Conservation (phyloP, 2,797 vertebrate genomes). For the Xyrichtys novacula region DNA sequence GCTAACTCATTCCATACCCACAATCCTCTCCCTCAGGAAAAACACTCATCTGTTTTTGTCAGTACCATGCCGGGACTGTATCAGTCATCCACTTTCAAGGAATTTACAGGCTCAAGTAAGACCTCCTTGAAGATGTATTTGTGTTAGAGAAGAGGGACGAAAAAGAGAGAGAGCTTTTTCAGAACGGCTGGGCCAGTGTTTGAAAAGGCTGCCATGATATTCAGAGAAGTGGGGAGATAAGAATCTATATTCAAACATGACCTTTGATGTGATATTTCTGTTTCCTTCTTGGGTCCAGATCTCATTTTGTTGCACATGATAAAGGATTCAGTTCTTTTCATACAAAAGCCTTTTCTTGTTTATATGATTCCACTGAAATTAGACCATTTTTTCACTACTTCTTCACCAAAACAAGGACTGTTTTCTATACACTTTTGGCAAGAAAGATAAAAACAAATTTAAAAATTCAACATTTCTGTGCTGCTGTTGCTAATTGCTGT, state of each 20-base stretch:
- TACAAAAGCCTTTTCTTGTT: slow-evolving; percentile 12
- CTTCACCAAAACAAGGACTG: slow-evolving; percentile 11
- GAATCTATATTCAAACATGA: slow-evolving; percentile 55
- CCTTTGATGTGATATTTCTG: slow-evolving; percentile 50
- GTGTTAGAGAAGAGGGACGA: slow-evolving; percentile 37
- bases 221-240: slow-evolving; percentile 49
- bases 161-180: slow-evolving; percentile 36
- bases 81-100: slow-evolving; percentile 77
- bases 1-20: slow-evolving; percentile 81
- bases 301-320: slow-evolving; percentile 37
- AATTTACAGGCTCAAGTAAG: slow-evolving; percentile 76
- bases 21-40: slow-evolving; percentile 75
- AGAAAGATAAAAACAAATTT: slow-evolving; percentile 42
- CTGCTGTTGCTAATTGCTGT: slow-evolving; percentile 79
- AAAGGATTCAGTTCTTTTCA: slow-evolving; percentile 33
- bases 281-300: slow-evolving; percentile 31
- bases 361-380: slow-evolving; percentile 1
- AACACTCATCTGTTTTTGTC: slow-evolving; percentile 82
- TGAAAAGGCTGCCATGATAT: slow-evolving; percentile 52
- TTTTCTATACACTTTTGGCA: slow-evolving; percentile 16
- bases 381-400: not conserved
- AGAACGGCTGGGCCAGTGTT: slow-evolving; percentile 43
- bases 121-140: slow-evolving; percentile 78
- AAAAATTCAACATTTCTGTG: slow-evolving; percentile 57
- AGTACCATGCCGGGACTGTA: slow-evolving; percentile 77